A percentile compares a stretch with the other conserved stretches of the same genome.
Evolutionary conservation across 1,140 invertebrate species (phyloP).

Genomic region (Conus ventricosus): DNA sequence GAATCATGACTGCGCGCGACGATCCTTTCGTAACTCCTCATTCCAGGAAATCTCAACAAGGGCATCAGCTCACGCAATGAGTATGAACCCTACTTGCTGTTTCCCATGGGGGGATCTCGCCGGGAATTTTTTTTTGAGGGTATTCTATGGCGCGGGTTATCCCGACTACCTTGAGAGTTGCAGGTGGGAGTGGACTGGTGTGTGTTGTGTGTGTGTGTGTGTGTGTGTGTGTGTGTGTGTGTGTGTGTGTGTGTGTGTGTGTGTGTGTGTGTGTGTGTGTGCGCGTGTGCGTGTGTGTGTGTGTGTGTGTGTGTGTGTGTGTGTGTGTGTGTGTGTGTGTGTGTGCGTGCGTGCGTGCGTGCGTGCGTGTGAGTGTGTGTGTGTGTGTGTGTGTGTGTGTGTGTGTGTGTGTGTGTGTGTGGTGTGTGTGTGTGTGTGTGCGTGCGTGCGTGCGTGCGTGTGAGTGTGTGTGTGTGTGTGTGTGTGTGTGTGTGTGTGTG

Average conservation of each 20-base stretch:
- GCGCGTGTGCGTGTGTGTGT: background rate
- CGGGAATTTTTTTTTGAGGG: too few species aligned
- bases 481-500: slow-evolving; percentile 8
- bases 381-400: background rate
- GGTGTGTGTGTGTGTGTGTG: too few species aligned
- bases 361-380: background rate
- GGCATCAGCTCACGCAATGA: too few species aligned
- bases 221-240: background rate
- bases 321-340: background rate
- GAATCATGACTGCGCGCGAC: too few species aligned
- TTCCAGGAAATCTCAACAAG: too few species aligned
- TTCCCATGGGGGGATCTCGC: too few species aligned
- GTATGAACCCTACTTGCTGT: too few species aligned
- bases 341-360: background rate
- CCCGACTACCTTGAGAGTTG: too few species aligned
- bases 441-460: background rate
- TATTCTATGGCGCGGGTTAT: too few species aligned
- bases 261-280: background rate
- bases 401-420: background rate
- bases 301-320: background rate
- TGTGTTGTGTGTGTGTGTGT: too few species aligned
- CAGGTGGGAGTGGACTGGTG: too few species aligned
- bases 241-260: background rate
- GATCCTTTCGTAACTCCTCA: too few species aligned
- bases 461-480: slow-evolving; percentile 5